Conservation (phyloP, 2,113 vertebrate species). For the Lasiurus cinereus region DNA sequence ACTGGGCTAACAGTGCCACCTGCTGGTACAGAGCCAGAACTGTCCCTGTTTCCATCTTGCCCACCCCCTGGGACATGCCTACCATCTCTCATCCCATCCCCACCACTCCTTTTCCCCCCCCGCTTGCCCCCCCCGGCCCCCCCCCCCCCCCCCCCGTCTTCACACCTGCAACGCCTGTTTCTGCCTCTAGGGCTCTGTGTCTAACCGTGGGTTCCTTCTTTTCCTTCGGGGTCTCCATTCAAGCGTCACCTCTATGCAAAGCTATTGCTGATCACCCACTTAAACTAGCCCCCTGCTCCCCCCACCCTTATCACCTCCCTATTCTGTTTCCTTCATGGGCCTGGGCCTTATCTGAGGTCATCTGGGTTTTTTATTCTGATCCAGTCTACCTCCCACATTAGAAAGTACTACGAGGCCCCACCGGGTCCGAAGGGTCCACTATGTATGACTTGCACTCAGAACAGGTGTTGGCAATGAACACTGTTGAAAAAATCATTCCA, state of each 20-base stretch:
- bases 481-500: not conserved
- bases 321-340: not conserved
- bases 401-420: not conserved
- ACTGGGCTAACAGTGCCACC: conserved; percentile 49
- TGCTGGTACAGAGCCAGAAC: not conserved
- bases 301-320: not conserved
- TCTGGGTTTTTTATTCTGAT: not conserved
- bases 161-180: not conserved
- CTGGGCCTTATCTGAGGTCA: not conserved
- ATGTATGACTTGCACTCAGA: not conserved
- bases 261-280: not conserved
- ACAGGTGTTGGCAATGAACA: not conserved
- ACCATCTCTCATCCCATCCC: not conserved
- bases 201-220: not conserved
- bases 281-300: not conserved
- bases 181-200: not conserved
- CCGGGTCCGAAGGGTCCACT: not conserved
- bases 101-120: not conserved
- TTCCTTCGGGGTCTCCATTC: not conserved
- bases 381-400: not conserved
- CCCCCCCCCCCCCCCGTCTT: not conserved
- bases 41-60: not conserved
- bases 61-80: not conserved
- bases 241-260: not conserved
- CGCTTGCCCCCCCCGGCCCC: not conserved